Conservation (phyloP, 2,113 vertebrate species). For the Maccullochella peelii region DNA sequence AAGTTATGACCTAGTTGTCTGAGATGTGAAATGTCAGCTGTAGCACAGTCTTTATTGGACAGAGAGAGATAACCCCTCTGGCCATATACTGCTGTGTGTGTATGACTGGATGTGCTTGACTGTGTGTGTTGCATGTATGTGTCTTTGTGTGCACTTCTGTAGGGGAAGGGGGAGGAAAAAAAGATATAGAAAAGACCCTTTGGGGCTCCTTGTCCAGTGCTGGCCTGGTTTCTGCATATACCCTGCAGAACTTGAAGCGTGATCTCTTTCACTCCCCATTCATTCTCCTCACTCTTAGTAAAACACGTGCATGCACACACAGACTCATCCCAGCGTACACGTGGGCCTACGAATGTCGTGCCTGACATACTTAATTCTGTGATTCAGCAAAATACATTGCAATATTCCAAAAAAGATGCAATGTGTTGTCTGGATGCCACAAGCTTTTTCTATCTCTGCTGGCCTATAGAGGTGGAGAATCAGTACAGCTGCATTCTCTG, state of each 20-base stretch:
- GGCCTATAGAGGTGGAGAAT: neutral
- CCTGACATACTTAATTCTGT: slow-evolving; percentile 38
- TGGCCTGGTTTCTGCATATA: slow-evolving; percentile 73
- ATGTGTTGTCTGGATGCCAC: slow-evolving; percentile 45
- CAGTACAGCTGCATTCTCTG: slow-evolving; percentile 29
- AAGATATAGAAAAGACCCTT: slow-evolving; percentile 48
- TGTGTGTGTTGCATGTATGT: slow-evolving; percentile 27
- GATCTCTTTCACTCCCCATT: slow-evolving; percentile 56
- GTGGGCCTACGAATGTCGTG: slow-evolving; percentile 4
- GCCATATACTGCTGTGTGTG: slow-evolving; percentile 54
- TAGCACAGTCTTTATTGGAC: slow-evolving; percentile 73
- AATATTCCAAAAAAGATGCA: slow-evolving; percentile 25
- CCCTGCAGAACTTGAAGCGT: slow-evolving; percentile 58
- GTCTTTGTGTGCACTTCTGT: slow-evolving; percentile 27
- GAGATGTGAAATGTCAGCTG: slow-evolving; percentile 78
- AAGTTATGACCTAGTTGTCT: slow-evolving; percentile 83
- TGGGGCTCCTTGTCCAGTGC: slow-evolving; percentile 60
- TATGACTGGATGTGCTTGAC: slow-evolving; percentile 21
- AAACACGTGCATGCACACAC: slow-evolving; percentile 22
- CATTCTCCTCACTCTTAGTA: slow-evolving; percentile 31
- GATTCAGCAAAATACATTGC: slow-evolving; percentile 55
- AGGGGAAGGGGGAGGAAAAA: slow-evolving; percentile 23
- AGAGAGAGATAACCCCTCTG: slow-evolving; percentile 65
- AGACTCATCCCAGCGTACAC: slow-evolving; percentile 1
- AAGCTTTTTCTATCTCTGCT: slow-evolving; percentile 25